Base-by-base conservation (phyloP, 2,888 invertebrate genomes). In the Volucella inanis region DNA sequence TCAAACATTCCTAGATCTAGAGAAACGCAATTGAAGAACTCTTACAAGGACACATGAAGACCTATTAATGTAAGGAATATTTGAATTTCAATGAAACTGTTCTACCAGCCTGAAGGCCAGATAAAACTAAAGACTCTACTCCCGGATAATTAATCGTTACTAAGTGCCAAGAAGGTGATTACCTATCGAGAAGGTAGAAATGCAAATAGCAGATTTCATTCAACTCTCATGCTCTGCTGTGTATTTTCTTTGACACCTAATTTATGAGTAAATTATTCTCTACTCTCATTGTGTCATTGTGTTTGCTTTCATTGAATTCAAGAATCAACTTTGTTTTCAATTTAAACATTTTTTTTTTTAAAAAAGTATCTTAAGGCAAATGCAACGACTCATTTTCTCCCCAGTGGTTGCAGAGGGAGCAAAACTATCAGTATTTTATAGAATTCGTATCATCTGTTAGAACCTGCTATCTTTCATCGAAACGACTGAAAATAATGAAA, bases 401-500 rank as follows among this genome's bases (percentile, higher is more conserved):
- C 39, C 10, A 54, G 15, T 0, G 55, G 8, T 2, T 71, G 31
- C 31, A 31, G 31, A 31, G 31, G 31, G 31, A 6, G 31, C 6
- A 31, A 31, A 6, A 6, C 6, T 31, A 2, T 31, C 31, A 31
- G 31, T 31, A 6, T 31, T 31, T 4, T 4, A 6, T 31, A 31
- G 31, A 31, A 31, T 31, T 6, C 31, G 31, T 31, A 31, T 31
- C 22, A 2, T 1, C 3, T 22, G 3, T 22, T 22, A 3, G 22
- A 22, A 22, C 10, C 22, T 15, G 12, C 41, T 43, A 41, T 55
- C 55, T 67, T 74, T 52, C 71, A 43, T 31, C 8, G 65, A 59
- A 67, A 61, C 67, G 74, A 80, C 72, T 67, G 75, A 38, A 81
- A 76, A 81, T 75, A 64, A 75, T 81, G 62, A 75, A 75, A 43